Base-by-base conservation (phyloP, 2,797 vertebrate species). In the Falco novaeseelandiae region DNA sequence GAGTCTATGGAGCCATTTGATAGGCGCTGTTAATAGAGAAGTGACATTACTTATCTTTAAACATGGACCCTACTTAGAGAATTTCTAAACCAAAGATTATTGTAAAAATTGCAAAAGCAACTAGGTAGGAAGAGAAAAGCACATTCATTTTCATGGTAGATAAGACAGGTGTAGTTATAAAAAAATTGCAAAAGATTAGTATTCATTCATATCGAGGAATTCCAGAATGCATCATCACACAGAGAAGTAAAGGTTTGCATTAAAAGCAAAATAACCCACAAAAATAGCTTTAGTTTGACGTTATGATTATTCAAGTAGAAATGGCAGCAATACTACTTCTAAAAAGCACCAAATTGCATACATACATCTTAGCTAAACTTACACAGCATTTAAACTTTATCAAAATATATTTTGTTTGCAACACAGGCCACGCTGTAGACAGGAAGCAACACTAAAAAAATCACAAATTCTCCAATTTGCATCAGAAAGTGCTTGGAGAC, bases 1-100 rank as follows among this genome's bases (percentile, higher is more conserved):
- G 99, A 99, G 96, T 99, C 99, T 98, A 99, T 98, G 42, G 99
- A 99, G 78, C 99, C 99, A 74, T 99, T 99, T 27, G 99, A 99
- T 69, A 99, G 97, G 20, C 99, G 99, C 99, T 99, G 97, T 30
- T 87, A 81, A 72, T n/a, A 90, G 46, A 91, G 23, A 95, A 83
- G 62, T 27, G 19, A 66, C 59, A 58, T 49, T 29, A 67, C 9
- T 62, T 49, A 46, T 14, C 21, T 73, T 81, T 44, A 77, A 52
- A 77, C 2, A 9, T 44, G 34, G 19, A 21, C 14, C 46, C 34
- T 21, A 51, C 8, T 6, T 26, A 58, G 36, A 82, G 10, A 62
- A 67, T 80, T 89, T 71, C 32, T 80, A 71, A 89, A 66, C 10
- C 4, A 67, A 85, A 74, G 5, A 52, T 23, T 34, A 84, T 70